Evolutionary conservation across 2,888 invertebrate genomes (phyloP).

Genomic region (Seira sanloemensis): DNA sequence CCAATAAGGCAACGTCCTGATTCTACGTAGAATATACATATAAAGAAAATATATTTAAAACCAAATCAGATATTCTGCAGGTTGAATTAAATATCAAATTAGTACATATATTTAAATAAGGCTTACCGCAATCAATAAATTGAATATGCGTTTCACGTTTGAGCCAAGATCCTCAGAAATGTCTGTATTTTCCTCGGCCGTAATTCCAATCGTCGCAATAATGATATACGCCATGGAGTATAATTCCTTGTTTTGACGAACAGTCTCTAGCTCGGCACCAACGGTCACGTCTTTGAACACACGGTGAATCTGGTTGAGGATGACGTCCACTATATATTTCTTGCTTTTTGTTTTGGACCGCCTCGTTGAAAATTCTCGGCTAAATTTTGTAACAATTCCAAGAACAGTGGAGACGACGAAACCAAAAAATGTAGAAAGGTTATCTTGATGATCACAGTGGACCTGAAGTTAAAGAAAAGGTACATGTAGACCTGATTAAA

Average conservation of each 20-base stretch:
- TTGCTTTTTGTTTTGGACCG: constrained; percentile 24
- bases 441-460: constrained; percentile 63
- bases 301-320: constrained; percentile 53
- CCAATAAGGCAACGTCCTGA: constrained; percentile 29
- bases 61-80: too few relatives aligned
- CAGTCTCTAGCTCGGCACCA: constrained; percentile 17
- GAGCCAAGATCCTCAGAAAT: constrained; percentile 42
- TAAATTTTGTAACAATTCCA: constrained; percentile 70
- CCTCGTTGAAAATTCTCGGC: constrained; percentile 50
- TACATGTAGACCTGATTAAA: background rate
- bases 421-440: constrained; percentile 64
- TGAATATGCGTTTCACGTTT: constrained; percentile 58
- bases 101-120: background rate
- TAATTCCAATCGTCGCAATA: constrained; percentile 63
- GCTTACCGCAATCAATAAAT: constrained; percentile 39
- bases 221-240: constrained; percentile 67
- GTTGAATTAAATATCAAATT: background rate
- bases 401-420: constrained; percentile 71
- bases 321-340: constrained; percentile 47
- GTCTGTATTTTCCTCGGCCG: constrained; percentile 67
- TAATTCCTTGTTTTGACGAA: constrained; percentile 66
- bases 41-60: constrained; percentile 20
- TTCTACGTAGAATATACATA: constrained; percentile 34
- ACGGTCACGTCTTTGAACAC: constrained; percentile 44
- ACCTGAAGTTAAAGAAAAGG: constrained; percentile 53